These are phyloP conservation scores for Hipposideros armiger DNA, from an alignment of 2,113 vertebrate species.

Conservation along the genomic window DNA sequence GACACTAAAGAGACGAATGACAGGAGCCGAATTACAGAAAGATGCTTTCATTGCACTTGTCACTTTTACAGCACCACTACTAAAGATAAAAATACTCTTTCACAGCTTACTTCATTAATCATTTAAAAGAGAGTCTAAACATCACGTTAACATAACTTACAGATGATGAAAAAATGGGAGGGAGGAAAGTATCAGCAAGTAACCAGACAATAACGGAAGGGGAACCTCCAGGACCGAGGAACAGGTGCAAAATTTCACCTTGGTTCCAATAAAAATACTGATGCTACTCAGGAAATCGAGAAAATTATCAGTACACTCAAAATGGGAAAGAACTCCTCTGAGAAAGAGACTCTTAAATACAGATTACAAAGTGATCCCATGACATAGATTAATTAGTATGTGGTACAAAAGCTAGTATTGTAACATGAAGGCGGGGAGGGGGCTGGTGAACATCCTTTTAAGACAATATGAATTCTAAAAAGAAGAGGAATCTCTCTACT, in stretches of 20 bases:
- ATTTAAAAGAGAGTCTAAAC: conserved; percentile 8
- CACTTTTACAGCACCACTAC: conserved; percentile 28
- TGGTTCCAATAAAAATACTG: neutral
- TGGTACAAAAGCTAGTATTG: neutral
- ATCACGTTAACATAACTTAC: conserved; percentile 4
- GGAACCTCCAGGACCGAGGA: neutral
- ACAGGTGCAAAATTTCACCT: neutral
- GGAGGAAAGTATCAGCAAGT: neutral
- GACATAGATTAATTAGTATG: neutral
- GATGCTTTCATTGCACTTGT: neutral
- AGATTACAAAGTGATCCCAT: neutral
- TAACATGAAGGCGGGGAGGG: neutral
- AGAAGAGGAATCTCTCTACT: neutral
- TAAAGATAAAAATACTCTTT: conserved; percentile 43
- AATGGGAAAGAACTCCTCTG: neutral
- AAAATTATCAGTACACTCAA: neutral
- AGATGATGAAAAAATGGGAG: conserved; percentile 34
- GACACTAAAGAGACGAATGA: neutral
- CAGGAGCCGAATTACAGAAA: neutral
- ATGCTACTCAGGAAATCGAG: neutral
- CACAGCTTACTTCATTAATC: conserved; percentile 49
- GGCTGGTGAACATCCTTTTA: neutral
- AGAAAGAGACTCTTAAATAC: neutral
- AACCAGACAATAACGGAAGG: neutral
- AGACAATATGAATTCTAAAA: neutral